phyloP scores from a whole-genome alignment of 2,888 invertebrate species.

The Metopia argyrocephala region DNA sequence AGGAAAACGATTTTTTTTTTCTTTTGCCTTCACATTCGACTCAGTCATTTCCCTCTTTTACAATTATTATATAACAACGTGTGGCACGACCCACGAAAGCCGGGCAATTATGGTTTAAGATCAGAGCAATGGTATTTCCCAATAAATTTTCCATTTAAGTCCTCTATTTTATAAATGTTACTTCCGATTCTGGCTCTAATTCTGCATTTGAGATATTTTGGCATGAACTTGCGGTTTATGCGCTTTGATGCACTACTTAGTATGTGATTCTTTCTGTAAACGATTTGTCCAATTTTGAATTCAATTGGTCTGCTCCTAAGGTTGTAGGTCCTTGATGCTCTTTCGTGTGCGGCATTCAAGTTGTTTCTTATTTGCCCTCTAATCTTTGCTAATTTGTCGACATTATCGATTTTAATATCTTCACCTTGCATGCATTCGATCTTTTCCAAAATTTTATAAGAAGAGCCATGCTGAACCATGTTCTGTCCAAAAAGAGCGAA shows the following conservation, averaged over 20 bases:
- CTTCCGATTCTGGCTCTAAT: background rate
- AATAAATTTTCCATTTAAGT: background rate
- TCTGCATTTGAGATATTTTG: too few species aligned
- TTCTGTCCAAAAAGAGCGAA: slow-evolving; percentile 35
- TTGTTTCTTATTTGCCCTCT: background rate
- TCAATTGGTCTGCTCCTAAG: background rate
- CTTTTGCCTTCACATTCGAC: too few species aligned
- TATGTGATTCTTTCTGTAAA: background rate
- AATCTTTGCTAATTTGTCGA: slow-evolving; percentile 16
- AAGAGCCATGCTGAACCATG: slow-evolving; percentile 17
- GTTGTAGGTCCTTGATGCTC: background rate
- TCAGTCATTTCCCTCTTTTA: too few species aligned
- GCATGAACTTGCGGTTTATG: too few species aligned
- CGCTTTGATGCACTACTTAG: background rate
- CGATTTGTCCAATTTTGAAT: background rate
- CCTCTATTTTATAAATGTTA: background rate
- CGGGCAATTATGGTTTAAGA: background rate
- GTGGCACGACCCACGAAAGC: slow-evolving; percentile 23
- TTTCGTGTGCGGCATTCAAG: background rate
- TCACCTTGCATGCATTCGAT: background rate
- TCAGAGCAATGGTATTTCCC: background rate
- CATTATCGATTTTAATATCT: background rate
- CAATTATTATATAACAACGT: too few species aligned
- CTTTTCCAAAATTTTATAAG: slow-evolving; percentile 25
- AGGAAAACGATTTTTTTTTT: too few species aligned